These are phyloP conservation scores for Apotomis capreana DNA, from an alignment of 2,888 invertebrate genomes.

Conservation along the genomic window DNA sequence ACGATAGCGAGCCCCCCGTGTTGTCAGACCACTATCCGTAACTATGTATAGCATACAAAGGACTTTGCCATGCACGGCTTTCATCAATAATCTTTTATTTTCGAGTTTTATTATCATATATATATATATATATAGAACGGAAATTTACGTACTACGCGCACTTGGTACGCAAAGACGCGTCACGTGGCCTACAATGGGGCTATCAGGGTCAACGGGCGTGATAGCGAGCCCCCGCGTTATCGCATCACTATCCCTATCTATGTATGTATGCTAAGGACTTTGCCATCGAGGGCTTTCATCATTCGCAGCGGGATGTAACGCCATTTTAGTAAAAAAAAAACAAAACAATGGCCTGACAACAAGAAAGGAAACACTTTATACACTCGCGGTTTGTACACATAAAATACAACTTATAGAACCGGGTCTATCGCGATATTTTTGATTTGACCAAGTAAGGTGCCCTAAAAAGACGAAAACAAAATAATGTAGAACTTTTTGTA, in stretches of 20 bases:
- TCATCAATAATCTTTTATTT: background rate
- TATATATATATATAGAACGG: slow-evolving; percentile 15
- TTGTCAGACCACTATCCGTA: background rate
- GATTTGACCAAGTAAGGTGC: too few species aligned
- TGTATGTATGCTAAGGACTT: background rate
- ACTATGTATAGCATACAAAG: background rate
- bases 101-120: too few species aligned
- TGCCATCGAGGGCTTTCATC: background rate
- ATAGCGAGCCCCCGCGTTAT: slow-evolving; percentile 13
- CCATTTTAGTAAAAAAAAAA: background rate
- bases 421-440: too few species aligned
- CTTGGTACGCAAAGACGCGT: slow-evolving; percentile 12
- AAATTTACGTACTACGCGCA: slow-evolving; percentile 33
- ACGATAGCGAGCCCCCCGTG: slow-evolving; percentile 9
- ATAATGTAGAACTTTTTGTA: too few species aligned
- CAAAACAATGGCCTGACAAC: too few species aligned
- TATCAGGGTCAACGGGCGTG: slow-evolving; percentile 52
- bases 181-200: slow-evolving; percentile 54
- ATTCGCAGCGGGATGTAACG: background rate
- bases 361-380: too few species aligned
- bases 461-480: too few species aligned
- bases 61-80: background rate
- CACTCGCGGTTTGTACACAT: too few species aligned
- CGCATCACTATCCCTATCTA: background rate
- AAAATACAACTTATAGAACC: too few species aligned